Evolutionary conservation across 2,797 vertebrate species (phyloP), one percentile per base, ranked within the genome.

Genomic region (Hippoglossus hippoglossus): DNA sequence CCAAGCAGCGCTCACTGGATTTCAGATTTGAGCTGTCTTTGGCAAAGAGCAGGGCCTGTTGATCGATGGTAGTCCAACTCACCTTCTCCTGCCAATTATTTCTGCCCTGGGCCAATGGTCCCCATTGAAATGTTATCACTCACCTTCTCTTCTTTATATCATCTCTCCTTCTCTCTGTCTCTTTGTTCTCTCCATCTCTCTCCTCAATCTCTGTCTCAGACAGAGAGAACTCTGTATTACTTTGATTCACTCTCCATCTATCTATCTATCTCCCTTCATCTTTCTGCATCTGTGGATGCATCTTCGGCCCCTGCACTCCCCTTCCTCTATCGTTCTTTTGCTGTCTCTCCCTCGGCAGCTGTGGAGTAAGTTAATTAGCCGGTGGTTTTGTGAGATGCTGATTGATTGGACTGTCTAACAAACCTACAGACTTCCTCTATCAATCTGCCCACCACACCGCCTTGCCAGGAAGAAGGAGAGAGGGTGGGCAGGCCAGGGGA

Each of bases 291-390:
- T 82, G 67, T 67, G 63, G n/a, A n/a, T n/a, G n/a, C n/a, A n/a
- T n/a, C n/a, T n/a, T n/a, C 61, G 47, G 63, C 31, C n/a, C 52
- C 64, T 34, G 41, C 54, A 19, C 56, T 19, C 50, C 75, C 61
- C 39, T 46, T 66, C 63, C 63, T 84, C 77, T 68, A 31, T 67
- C 75, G 11, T 70, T 72, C 80, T 64, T n/a, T 72, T 50, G 54
- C 78, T 31, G 76, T 64, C 73, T 58, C 66, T 82, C 82, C 75
- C 83, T 86, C 80, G 11, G 85, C 89, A 92, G 91, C 91, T 92
- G 88, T 84, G 86, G 87, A 91, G 89, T 94, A 93, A 94, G 93
- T 94, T 94, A 94, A 95, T 95, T 94, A 93, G 79, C 87, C 60
- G 80, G 87, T 90, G 91, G 90, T 93, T 94, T 93, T 92, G 92